These are phyloP conservation scores for Fistularia commersonii DNA, from an alignment of 2,797 vertebrate genomes.

Conservation along the genomic window DNA sequence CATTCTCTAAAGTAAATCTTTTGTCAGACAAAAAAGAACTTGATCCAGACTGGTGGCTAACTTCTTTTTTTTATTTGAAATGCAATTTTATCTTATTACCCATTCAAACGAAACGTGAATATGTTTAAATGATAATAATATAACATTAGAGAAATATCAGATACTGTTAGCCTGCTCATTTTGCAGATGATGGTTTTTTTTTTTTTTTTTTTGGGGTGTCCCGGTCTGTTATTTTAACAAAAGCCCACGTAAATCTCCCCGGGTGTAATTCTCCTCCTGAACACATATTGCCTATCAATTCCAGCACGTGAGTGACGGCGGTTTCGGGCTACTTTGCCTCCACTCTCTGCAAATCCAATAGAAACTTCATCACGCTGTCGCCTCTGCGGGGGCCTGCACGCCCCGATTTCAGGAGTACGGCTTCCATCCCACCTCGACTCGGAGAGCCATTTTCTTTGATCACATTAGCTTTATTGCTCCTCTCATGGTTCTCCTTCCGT, in stretches of 20 bases:
- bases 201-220: not conserved
- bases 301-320: conserved; percentile 42
- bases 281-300: conserved; percentile 63
- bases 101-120: too few species aligned
- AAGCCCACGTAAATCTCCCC: conserved; percentile 4
- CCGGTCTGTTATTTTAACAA: conserved; percentile 11
- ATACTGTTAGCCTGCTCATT: too few species aligned
- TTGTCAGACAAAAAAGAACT: too few species aligned
- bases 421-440: conserved; percentile 74
- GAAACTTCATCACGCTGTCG: conserved; percentile 75
- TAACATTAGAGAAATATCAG: too few species aligned
- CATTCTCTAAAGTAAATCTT: too few species aligned
- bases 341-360: conserved; percentile 64
- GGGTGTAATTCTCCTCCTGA: conserved; percentile 33
- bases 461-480: conserved; percentile 80
- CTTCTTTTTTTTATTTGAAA: too few species aligned
- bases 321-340: conserved; percentile 59
- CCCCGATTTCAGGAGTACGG: conserved; percentile 68
- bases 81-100: too few species aligned
- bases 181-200: not conserved
- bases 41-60: too few species aligned
- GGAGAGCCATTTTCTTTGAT: conserved; percentile 77
- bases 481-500: conserved; percentile 67
- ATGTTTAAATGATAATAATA: too few species aligned
- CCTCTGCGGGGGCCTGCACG: conserved; percentile 66